These are phyloP conservation scores for Lasioglossum villosulum DNA, from an alignment of 2,888 invertebrate species.

Conservation along the genomic window DNA sequence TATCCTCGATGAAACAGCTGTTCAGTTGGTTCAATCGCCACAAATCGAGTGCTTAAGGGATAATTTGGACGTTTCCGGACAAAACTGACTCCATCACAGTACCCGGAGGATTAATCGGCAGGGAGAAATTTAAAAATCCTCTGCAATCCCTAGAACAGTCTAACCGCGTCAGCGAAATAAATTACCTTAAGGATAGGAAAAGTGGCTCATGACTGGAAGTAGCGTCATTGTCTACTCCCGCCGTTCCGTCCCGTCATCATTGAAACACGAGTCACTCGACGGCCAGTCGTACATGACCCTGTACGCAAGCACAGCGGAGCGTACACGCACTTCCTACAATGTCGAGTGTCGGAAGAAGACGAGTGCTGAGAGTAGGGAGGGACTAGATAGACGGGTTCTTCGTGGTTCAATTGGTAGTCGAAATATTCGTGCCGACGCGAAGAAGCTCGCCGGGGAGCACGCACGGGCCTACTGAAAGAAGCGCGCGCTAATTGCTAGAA, in stretches of 20 bases:
- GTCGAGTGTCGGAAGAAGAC: conserved; percentile 55
- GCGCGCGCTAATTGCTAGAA: conserved; percentile 43
- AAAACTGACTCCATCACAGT: no score
- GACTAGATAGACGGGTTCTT: conserved; percentile 46
- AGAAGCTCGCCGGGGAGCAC: conserved; percentile 41
- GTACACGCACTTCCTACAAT: conserved; percentile 40
- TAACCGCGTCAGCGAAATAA: neutral
- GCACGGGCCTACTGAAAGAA: neutral
- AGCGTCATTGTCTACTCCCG: neutral
- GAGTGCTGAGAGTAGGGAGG: conserved; percentile 28
- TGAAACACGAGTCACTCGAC: conserved; percentile 28
- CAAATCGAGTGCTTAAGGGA: no score
- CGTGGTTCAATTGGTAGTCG: conserved; percentile 52
- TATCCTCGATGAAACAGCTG: no score
- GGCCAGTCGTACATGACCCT: conserved; percentile 17
- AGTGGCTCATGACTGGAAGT: conserved; percentile 1
- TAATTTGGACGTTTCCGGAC: no score
- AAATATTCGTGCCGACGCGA: conserved; percentile 59
- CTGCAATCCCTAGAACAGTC: neutral
- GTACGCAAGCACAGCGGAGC: conserved; percentile 22
- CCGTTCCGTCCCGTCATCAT: neutral
- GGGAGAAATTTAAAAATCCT: neutral
- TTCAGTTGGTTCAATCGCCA: no score
- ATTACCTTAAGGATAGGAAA: neutral
- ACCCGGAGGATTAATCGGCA: neutral